A percentile compares a stretch with the other conserved stretches of the same genome.
These are phyloP conservation scores for Lanius ludovicianus DNA, from an alignment of 2,113 vertebrate species.

Conservation along the genomic window DNA sequence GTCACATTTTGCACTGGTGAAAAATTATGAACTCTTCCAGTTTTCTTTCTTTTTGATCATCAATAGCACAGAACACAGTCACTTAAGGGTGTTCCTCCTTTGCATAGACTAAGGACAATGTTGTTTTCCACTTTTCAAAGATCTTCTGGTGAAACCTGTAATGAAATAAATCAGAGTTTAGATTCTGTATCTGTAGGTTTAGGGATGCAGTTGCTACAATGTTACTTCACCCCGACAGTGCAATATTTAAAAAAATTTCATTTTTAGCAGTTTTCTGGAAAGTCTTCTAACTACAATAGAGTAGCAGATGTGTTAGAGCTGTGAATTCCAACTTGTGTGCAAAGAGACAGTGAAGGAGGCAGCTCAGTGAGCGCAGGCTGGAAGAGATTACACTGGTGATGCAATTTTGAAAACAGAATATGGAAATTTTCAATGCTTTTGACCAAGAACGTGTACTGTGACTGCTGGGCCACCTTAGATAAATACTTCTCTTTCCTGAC, in stretches of 20 bases:
- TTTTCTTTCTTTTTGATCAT: not conserved
- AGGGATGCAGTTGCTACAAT: not conserved
- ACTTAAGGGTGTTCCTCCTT: not conserved
- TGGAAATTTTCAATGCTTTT: not conserved
- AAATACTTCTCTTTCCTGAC: not conserved
- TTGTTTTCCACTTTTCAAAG: not conserved
- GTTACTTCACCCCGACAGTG: not conserved
- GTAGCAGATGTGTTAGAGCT: not conserved
- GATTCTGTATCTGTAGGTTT: not conserved
- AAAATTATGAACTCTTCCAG: not conserved
- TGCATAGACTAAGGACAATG: not conserved
- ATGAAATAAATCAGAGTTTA: not conserved
- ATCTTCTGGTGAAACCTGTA: not conserved
- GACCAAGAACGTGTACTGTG: fast-evolving
- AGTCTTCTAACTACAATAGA: not conserved
- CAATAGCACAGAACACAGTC: not conserved
- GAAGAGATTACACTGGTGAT: not conserved
- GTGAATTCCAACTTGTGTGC: not conserved
- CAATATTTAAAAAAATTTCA: not conserved
- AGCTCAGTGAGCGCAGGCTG: not conserved
- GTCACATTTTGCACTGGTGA: not conserved
- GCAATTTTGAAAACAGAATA: not conserved
- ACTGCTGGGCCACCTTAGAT: not conserved
- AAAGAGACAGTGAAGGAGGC: not conserved
- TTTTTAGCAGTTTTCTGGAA: not conserved